A percentile compares a stretch with the other conserved stretches of the same genome.
These are phyloP conservation scores for Cephalopachus bancanus DNA, from an alignment of 2,797 vertebrate genomes.

Conservation along the genomic window DNA sequence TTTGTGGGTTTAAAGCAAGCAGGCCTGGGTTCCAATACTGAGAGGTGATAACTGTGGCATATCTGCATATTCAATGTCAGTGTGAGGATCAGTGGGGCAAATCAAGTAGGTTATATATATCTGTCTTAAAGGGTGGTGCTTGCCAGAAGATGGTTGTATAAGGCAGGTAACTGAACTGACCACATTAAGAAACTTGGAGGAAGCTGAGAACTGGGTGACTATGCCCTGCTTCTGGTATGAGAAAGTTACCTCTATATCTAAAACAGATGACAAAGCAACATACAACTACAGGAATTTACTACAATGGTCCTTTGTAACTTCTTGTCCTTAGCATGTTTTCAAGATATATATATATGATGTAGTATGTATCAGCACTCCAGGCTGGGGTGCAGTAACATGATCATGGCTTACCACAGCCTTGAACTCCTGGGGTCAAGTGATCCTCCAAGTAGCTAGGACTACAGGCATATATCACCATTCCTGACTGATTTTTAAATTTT, in stretches of 20 bases:
- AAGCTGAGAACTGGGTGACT: neutral
- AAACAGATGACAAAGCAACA: neutral
- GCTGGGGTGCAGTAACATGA: too few relatives aligned
- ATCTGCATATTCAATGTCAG: neutral
- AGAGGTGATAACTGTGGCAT: neutral
- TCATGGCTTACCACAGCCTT: too few relatives aligned
- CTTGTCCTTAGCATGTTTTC: neutral
- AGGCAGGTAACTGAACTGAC: neutral
- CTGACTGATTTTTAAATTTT: too few relatives aligned
- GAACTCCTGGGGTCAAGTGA: too few relatives aligned
- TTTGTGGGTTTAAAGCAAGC: neutral
- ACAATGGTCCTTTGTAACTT: neutral
- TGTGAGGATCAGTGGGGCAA: neutral
- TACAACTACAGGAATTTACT: constrained; percentile 3
- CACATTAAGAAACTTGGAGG: neutral
- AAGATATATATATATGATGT: too few relatives aligned
- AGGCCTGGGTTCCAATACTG: neutral
- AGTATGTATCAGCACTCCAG: neutral
- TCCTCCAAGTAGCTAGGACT: too few relatives aligned
- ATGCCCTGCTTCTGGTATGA: neutral
- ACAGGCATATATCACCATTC: too few relatives aligned
- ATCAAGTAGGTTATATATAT: neutral
- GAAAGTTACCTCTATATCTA: neutral
- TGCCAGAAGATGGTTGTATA: neutral
- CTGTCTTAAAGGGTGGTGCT: neutral